Conservation (phyloP, 2,797 vertebrate species). For the Darevskia nairensis region DNA sequence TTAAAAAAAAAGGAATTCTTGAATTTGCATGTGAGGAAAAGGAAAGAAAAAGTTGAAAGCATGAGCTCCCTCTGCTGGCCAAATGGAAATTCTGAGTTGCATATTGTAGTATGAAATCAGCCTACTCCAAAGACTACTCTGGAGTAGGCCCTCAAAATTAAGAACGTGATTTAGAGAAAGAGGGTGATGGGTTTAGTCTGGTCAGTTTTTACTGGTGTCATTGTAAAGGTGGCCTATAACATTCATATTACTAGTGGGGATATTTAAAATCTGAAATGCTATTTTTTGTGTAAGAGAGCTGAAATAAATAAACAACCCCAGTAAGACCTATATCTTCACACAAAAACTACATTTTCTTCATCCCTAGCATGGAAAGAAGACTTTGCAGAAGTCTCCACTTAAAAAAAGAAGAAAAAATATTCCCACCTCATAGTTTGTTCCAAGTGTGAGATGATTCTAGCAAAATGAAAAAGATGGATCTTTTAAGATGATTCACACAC, state of each 20-base stretch:
- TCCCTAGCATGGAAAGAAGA: background rate
- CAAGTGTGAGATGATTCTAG: background rate
- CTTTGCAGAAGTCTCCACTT: background rate
- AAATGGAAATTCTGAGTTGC: rapidly evolving
- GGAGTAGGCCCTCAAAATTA: background rate
- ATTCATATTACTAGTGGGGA: background rate
- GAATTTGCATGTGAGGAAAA: background rate
- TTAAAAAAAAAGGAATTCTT: too few relatives aligned
- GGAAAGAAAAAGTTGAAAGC: slow-evolving; percentile 52
- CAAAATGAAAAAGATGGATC: background rate
- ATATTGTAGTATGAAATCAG: background rate
- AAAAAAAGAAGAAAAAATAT: too few relatives aligned
- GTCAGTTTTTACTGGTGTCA: background rate
- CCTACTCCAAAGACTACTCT: rapidly evolving
- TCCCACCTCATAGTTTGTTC: background rate
- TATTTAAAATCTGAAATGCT: slow-evolving; percentile 17
- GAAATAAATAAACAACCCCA: background rate
- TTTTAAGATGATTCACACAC: background rate
- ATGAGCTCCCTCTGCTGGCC: slow-evolving; percentile 77
- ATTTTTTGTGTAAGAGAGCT: background rate
- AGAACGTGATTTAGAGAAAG: background rate
- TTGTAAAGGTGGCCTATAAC: background rate
- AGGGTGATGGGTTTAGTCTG: background rate
- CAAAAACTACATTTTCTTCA: background rate
- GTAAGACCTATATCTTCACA: background rate